These are phyloP conservation scores for Tragelaphus buxtoni DNA, from an alignment of 2,113 vertebrate genomes.

Conservation along the genomic window DNA sequence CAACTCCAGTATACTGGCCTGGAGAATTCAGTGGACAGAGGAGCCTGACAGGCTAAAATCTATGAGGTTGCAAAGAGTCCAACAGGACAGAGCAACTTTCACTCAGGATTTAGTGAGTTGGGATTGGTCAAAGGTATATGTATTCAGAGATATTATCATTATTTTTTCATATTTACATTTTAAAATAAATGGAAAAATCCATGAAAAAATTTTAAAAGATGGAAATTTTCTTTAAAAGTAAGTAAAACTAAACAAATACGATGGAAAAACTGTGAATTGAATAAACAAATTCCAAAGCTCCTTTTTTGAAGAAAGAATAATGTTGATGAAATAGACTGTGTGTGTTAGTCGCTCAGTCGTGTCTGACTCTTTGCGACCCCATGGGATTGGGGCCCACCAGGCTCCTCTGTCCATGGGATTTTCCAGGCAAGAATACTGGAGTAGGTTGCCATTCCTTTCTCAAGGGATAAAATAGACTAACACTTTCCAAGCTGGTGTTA, in stretches of 20 bases:
- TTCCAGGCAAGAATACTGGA: background rate
- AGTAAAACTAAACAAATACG: background rate
- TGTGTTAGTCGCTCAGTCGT: background rate
- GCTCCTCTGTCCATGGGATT: background rate
- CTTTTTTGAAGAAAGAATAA: background rate
- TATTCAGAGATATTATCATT: background rate
- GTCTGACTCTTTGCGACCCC: background rate
- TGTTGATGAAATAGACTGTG: background rate
- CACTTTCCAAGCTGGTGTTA: background rate
- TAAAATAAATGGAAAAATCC: background rate
- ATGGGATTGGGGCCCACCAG: background rate
- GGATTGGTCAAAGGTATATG: background rate
- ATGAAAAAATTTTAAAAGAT: background rate
- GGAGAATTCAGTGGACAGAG: background rate
- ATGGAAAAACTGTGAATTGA: background rate
- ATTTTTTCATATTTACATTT: background rate
- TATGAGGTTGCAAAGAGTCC: background rate
- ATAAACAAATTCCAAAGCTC: background rate
- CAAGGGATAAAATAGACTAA: background rate
- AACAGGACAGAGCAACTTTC: background rate
- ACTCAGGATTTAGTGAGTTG: background rate
- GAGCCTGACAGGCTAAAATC: background rate
- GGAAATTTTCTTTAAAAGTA: background rate
- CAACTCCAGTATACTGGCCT: background rate
- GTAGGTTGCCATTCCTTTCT: background rate